These are phyloP conservation scores for Phlogophora meticulosa DNA, from an alignment of 2,888 invertebrate genomes.

Conservation along the genomic window DNA sequence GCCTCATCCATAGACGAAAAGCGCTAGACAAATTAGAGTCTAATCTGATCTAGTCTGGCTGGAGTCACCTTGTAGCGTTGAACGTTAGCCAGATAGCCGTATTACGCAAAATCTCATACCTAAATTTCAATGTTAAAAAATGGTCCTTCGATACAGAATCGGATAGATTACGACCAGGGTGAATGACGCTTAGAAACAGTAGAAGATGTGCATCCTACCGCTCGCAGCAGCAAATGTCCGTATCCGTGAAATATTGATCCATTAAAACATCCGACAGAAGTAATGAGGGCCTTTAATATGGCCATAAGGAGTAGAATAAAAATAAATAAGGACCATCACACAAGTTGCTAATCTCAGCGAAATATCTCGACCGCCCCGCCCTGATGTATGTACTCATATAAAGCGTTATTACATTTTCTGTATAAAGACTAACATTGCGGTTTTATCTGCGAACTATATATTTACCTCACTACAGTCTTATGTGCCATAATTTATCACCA, in stretches of 20 bases:
- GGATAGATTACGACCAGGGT: neutral
- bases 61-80: too few relatives aligned
- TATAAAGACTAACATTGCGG: slow-evolving; percentile 18
- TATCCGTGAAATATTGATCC: too few relatives aligned
- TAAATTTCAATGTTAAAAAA: neutral
- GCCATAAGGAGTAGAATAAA: slow-evolving; percentile 5
- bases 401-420: slow-evolving; percentile 35
- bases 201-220: neutral
- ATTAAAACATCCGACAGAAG: neutral
- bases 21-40: too few relatives aligned
- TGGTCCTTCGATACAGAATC: neutral
- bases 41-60: too few relatives aligned
- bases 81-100: too few relatives aligned
- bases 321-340: slow-evolving; percentile 41
- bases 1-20: too few relatives aligned
- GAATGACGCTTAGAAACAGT: neutral
- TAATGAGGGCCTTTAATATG: neutral
- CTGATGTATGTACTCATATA: slow-evolving; percentile 39
- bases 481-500: slow-evolving; percentile 58
- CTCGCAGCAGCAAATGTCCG: too few relatives aligned
- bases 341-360: slow-evolving; percentile 15
- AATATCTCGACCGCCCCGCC: slow-evolving; percentile 38
- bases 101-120: neutral
- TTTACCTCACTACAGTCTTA: slow-evolving; percentile 44
- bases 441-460: slow-evolving; percentile 53